Evolutionary conservation across 2,113 vertebrate species (phyloP), one percentile per base, ranked within the genome.

Genomic region (Glareola pratincola): DNA sequence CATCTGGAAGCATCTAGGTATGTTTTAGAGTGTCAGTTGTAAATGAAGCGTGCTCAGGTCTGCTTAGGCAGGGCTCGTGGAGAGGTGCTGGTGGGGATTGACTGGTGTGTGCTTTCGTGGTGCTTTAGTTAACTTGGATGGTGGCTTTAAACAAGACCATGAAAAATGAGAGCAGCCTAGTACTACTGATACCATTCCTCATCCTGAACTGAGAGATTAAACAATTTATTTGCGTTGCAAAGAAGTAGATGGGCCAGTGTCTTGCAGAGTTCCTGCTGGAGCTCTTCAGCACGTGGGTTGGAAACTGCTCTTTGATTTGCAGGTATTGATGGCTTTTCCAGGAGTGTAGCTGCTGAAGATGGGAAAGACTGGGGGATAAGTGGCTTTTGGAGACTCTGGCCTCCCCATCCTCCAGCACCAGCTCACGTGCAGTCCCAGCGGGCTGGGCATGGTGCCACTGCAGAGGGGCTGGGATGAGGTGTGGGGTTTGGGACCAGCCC

Each of bases 381-480:
- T 69, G 68, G 9, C 56, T 29, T n/a, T 5, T n/a, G 48, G 67
- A 43, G 34, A 4, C n/a, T 82, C 41, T 79, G 60, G 8, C 0
- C 47, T 67, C 21, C 24, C 22, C 54, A 14, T n/a, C 19, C 29
- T 47, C 14, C 48, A 39, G 45, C 21, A 19, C 32, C 37, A 20
- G 50, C 59, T 37, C 6, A 0, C 0, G 1, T 17, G 39, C 36
- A 77, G 54, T 47, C 47, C 8, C 37, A 22, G 56, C 50, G 27
- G 53, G 32, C n/a, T 0, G 0, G 57, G 57, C 41, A 23, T 0
- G 3, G 47, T 45, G 68, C 43, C 1, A 10, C 85, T 60, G 50
- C 12, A 0, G 5, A 23, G 51, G 74, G 74, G 62, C 56, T 32
- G 72, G n/a, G 29, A 6, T 34, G 8, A 19, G 43, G n/a, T 27